phyloP scores from a whole-genome alignment of 1,140 invertebrate genomes.

The Hermatobates lingyangjiaoensis region DNA sequence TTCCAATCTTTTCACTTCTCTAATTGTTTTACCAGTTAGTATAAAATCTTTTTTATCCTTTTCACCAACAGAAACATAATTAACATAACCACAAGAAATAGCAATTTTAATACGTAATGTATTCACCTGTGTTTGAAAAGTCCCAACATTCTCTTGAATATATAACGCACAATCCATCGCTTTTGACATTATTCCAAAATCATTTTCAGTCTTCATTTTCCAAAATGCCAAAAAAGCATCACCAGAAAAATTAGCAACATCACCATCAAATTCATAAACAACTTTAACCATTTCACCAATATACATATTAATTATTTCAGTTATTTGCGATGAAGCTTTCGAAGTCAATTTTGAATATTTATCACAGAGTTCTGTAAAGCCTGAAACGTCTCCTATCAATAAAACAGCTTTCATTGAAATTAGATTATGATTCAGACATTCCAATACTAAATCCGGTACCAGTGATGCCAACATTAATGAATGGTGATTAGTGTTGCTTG shows the following conservation, averaged over 20 bases:
- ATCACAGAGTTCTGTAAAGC: slow-evolving; percentile 41
- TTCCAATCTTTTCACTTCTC: slow-evolving; percentile 31
- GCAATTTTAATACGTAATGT: slow-evolving; percentile 39
- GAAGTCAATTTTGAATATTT: slow-evolving; percentile 35
- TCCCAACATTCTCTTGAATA: slow-evolving; percentile 40
- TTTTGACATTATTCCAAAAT: slow-evolving; percentile 34
- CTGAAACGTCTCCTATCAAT: slow-evolving; percentile 42
- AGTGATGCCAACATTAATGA: background rate
- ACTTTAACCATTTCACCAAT: slow-evolving; percentile 44
- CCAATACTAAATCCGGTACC: background rate
- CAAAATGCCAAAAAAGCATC: slow-evolving; percentile 44
- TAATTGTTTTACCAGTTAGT: slow-evolving; percentile 36
- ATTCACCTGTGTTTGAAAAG: slow-evolving; percentile 35
- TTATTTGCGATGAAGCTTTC: slow-evolving; percentile 38
- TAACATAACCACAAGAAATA: slow-evolving; percentile 34
- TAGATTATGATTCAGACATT: background rate
- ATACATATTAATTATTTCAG: slow-evolving; percentile 39
- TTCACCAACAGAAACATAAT: slow-evolving; percentile 35
- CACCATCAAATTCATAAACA: slow-evolving; percentile 37
- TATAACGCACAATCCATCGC: slow-evolving; percentile 38
- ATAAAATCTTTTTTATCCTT: slow-evolving; percentile 31
- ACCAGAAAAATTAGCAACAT: slow-evolving; percentile 40
- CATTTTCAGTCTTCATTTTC: slow-evolving; percentile 29
- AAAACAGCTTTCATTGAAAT: slow-evolving; percentile 24
- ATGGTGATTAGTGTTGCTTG: no score